Evolutionary conservation across 2,797 vertebrate species (phyloP), one percentile per base, ranked within the genome.

Genomic region (Cyclopterus lumpus): DNA sequence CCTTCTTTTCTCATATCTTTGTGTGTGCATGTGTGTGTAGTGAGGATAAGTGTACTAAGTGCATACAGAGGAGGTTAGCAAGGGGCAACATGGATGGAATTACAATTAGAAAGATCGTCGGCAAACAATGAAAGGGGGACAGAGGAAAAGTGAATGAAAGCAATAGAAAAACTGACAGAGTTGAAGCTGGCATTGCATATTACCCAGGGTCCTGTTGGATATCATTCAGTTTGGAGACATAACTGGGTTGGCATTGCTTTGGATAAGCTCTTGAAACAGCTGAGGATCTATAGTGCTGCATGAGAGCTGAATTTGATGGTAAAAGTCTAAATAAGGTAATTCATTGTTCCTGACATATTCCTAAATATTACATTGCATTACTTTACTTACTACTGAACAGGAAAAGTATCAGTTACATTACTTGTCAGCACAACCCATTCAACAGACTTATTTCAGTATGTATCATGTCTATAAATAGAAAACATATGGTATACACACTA

Each of bases 121-220:
- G 38, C 24, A 67, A 65, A 65, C n/a, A 71, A 60, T 68, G 44
- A 79, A 72, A 86, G 84, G 84, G 80, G 82, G 73, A 70, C 80
- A 72, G 58, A 53, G 62, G 71, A 59, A 61, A 59, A 77, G 44
- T 67, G 84, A 84, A 76, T 68, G 70, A 81, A 78, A 74, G 54
- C 30, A 64, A 34, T 28, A 60, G 42, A 70, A 53, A 78, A 60
- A 70, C 49, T 75, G 73, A 75, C 70, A 60, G 78, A 49, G 73
- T 28, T 61, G 79, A 79, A 77, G 63, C 69, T 90, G 84, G 86
- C 87, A 84, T 46, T 55, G 73, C 18, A 2, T 81, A 86, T 82
- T 81, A 71, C 75, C 87, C 46, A 68, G 88, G 76, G 85, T 88
- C 81, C 85, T 84, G 81, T 83, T 92, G 89, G 86, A 88, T 69